These are phyloP conservation scores for Ostrea edulis DNA, from an alignment of 1,140 invertebrate species.

Conservation along the genomic window DNA sequence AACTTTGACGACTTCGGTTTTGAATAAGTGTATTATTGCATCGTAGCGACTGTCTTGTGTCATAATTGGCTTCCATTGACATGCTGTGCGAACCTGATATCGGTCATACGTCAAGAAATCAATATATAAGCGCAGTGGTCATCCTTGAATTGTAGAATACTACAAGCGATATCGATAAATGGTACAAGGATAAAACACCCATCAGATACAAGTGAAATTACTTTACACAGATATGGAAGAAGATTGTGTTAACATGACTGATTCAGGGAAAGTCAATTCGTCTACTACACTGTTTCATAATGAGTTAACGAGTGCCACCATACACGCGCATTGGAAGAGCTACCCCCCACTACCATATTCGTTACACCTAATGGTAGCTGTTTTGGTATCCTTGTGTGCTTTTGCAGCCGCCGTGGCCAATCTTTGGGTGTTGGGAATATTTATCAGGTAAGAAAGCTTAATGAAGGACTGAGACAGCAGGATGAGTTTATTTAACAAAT, in stretches of 20 bases:
- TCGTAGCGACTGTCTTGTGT: too few relatives aligned
- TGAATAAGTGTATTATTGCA: too few relatives aligned
- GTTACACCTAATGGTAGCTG: not conserved
- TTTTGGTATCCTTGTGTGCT: not conserved
- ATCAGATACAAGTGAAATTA: not conserved
- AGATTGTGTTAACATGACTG: not conserved
- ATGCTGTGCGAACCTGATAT: not conserved
- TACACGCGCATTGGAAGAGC: not conserved
- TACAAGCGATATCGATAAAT: not conserved
- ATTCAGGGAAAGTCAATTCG: not conserved
- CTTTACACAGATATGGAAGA: not conserved
- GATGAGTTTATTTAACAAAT: too few relatives aligned
- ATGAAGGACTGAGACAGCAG: too few relatives aligned
- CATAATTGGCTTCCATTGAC: too few relatives aligned
- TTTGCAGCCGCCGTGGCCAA: not conserved
- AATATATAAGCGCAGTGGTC: not conserved
- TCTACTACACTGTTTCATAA: not conserved
- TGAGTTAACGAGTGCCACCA: not conserved
- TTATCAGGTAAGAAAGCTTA: slow-evolving; percentile 19
- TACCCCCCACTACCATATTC: not conserved
- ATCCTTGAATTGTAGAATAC: not conserved
- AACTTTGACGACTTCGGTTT: too few relatives aligned
- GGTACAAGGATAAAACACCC: not conserved
- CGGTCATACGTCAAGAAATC: not conserved
- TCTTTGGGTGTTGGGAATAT: not conserved